phyloP scores from a whole-genome alignment of 2,797 vertebrate genomes.

The Manis crassicaudata region DNA sequence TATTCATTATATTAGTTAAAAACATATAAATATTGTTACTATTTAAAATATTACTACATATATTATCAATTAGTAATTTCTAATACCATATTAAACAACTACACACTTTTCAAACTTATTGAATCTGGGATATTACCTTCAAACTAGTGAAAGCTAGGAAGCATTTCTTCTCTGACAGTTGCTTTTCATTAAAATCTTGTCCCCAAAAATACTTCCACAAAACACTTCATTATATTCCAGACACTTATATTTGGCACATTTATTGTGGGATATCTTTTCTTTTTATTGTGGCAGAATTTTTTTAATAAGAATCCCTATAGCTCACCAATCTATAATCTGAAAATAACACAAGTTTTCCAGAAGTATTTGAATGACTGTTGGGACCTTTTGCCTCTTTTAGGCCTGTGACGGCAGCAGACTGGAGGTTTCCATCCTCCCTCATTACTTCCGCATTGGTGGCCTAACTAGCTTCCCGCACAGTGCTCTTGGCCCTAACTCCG shows the following conservation, averaged over 20 bases:
- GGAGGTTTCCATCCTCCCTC: no score
- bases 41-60: neutral
- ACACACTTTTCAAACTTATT: constrained; percentile 50
- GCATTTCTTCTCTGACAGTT: constrained; percentile 49
- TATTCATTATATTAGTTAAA: neutral
- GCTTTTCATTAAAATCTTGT: constrained; percentile 52
- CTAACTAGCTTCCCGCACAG: no score
- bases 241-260: constrained; percentile 24
- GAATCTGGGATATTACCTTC: constrained; percentile 46
- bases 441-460: no score
- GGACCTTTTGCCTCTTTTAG: no score
- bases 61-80: constrained; percentile 28
- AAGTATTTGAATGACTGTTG: constrained; percentile 26
- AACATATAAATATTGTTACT: neutral
- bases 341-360: constrained; percentile 55
- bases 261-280: neutral
- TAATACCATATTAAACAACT: constrained; percentile 18
- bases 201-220: constrained; percentile 33
- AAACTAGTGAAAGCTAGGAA: constrained; percentile 44
- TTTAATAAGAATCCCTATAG: constrained; percentile 46
- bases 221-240: constrained; percentile 59
- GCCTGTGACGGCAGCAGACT: no score
- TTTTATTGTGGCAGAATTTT: constrained; percentile 68
- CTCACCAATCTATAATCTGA: constrained; percentile 57
- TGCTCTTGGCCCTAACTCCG: no score